Conservation (phyloP, 1,140 invertebrate species). For the Drosophila burlai region DNA sequence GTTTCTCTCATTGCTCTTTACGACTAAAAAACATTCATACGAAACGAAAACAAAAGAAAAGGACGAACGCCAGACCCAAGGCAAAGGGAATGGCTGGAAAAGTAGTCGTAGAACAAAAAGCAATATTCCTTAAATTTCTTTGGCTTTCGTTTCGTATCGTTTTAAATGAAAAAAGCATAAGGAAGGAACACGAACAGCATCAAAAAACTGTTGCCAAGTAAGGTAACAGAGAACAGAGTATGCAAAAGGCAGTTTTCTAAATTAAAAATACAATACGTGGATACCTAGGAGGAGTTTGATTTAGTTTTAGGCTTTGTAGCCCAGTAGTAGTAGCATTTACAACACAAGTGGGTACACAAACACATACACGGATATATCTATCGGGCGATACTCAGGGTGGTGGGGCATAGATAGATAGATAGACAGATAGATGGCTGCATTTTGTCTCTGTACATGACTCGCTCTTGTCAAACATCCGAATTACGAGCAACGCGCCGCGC, state of each 20-base stretch:
- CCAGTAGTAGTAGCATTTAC: slow-evolving; percentile 41
- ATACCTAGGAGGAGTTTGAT: slow-evolving; percentile 61
- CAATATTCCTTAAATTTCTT: slow-evolving; percentile 58
- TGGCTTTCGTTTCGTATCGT: slow-evolving; percentile 37
- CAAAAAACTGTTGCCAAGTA: slow-evolving; percentile 30
- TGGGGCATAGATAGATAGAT: slow-evolving; percentile 7
- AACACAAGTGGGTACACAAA: slow-evolving; percentile 49
- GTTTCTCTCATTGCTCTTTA: slow-evolving; percentile 35
- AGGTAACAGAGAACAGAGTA: slow-evolving; percentile 19
- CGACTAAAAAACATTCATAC: slow-evolving; percentile 51
- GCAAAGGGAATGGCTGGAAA: slow-evolving; percentile 15
- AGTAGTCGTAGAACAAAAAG: slow-evolving; percentile 67
- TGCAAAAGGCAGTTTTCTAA: slow-evolving; percentile 57
- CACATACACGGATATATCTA: slow-evolving; percentile 47
- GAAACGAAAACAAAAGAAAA: slow-evolving; percentile 40
- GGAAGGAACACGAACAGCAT: slow-evolving; percentile 36
- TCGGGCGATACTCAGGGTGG: slow-evolving; percentile 24
- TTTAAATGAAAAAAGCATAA: slow-evolving; percentile 50
- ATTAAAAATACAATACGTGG: slow-evolving; percentile 61
- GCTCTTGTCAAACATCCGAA: slow-evolving; percentile 73
- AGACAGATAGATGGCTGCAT: slow-evolving; percentile 38
- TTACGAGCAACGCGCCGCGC: slow-evolving; percentile 56
- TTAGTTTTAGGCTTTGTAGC: slow-evolving; percentile 50
- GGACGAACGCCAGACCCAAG: slow-evolving; percentile 41
- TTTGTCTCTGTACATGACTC: slow-evolving; percentile 58